Evolutionary conservation across 2,113 vertebrate species (phyloP).

Genomic region (Petroica traversi): DNA sequence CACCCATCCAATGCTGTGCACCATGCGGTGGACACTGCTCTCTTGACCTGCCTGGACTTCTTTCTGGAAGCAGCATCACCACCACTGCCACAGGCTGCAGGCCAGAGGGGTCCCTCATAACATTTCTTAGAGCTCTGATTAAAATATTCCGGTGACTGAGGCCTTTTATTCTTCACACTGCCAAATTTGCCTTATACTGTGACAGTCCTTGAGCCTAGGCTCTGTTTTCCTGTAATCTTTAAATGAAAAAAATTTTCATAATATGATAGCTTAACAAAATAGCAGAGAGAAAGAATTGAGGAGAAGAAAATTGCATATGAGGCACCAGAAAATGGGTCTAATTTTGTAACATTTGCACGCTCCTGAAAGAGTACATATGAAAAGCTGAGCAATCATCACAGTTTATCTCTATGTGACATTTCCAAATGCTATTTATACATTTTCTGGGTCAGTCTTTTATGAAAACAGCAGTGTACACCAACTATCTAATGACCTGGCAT

Average conservation of each 20-base stretch:
- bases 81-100: neutral
- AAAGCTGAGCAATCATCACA: conserved; percentile 1
- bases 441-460: conserved; percentile 47
- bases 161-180: neutral
- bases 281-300: neutral
- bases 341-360: conserved; percentile 3
- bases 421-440: conserved; percentile 47
- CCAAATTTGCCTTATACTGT: neutral
- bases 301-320: neutral
- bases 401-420: conserved; percentile 43
- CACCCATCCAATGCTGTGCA: neutral
- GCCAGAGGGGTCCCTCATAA: neutral
- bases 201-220: neutral
- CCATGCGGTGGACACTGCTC: fast-evolving
- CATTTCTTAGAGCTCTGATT: neutral
- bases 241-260: neutral
- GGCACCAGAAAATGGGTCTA: neutral
- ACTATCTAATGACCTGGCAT: conserved; percentile 33
- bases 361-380: neutral
- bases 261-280: neutral
- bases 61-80: fast-evolving
- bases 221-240: neutral
- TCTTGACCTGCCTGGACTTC: neutral
- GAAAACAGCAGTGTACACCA: neutral
- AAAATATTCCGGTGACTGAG: neutral